Percentiles rank a stretch among this genome's conserved stretches.
Evolutionary conservation across 1,140 invertebrate genomes (phyloP).

Genomic region (Eupeodes corollae): DNA sequence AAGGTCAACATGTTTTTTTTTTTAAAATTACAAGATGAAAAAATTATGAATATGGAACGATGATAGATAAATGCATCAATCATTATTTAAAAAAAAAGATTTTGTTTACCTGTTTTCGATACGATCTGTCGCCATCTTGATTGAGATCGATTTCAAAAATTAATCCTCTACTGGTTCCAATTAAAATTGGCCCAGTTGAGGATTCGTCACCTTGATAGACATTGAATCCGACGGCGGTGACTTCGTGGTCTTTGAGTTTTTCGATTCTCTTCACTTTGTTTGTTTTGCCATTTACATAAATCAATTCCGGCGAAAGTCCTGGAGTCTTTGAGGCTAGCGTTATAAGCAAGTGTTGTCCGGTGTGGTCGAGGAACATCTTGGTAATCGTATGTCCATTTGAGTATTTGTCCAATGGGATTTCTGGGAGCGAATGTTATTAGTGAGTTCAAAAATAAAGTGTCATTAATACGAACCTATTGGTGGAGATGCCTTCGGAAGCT

Average conservation of each 20-base stretch:
- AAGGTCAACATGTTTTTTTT: no score
- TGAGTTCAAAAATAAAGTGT: constrained; percentile 2
- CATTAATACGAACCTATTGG: constrained; percentile 53
- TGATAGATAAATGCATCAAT: background rate
- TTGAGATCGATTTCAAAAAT: constrained; percentile 84
- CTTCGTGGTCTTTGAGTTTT: constrained; percentile 66
- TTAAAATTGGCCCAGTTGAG: constrained; percentile 65
- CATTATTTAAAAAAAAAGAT: background rate
- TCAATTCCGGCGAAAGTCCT: constrained; percentile 57
- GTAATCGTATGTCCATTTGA: constrained; percentile 48
- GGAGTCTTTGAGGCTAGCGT: constrained; percentile 52
- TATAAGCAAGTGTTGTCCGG: constrained; percentile 73
- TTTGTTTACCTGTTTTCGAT: constrained; percentile 70
- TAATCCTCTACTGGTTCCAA: constrained; percentile 83
- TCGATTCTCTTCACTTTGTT: constrained; percentile 52
- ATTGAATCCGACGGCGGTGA: constrained; percentile 88
- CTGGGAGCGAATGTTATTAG: constrained; percentile 30
- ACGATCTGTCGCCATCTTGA: constrained; percentile 63
- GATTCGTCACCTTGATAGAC: constrained; percentile 56
- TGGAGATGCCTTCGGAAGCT: constrained; percentile 65
- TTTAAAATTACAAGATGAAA: no score
- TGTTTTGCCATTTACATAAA: constrained; percentile 60
- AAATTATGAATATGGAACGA: background rate
- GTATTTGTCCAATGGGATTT: constrained; percentile 51
- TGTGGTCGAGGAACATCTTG: constrained; percentile 74